Conservation (phyloP, 2,888 invertebrate species). For the Tuberolachnus salignus region DNA sequence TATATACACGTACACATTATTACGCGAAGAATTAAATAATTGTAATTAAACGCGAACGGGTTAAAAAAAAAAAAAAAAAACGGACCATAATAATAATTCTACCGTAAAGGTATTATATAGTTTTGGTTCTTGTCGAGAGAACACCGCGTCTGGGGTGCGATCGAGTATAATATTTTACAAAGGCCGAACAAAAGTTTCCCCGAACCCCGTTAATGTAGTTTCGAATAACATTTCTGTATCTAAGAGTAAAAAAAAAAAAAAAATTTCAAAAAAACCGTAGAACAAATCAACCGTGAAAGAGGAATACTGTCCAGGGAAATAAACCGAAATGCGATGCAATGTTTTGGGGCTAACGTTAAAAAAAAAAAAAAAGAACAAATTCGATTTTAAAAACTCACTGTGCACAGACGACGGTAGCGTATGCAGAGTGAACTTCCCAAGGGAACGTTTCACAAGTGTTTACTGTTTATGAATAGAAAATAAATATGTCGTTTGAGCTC, state of each 20-base stretch:
- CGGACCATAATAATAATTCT: background rate
- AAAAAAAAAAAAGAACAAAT: background rate
- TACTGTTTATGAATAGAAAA: background rate
- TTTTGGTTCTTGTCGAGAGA: constrained; percentile 22
- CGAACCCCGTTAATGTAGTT: background rate
- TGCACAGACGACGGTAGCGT: too few species aligned
- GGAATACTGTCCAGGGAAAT: background rate
- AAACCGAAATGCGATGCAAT: constrained; percentile 5
- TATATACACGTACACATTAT: too few species aligned
- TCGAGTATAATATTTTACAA: too few species aligned
- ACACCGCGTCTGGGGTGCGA: background rate
- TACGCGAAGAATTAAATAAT: background rate
- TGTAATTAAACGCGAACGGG: constrained; percentile 18
- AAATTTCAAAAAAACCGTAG: too few species aligned
- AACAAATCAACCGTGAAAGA: constrained; percentile 21
- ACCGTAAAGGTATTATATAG: background rate
- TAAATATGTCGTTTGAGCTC: background rate
- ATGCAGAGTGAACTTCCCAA: background rate
- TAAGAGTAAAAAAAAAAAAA: constrained; percentile 10
- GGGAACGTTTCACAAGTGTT: constrained; percentile 37
- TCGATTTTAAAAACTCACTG: constrained; percentile 13
- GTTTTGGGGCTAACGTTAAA: background rate
- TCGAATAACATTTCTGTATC: background rate
- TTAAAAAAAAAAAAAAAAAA: constrained; percentile 12
- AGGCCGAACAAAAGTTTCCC: background rate